Percentiles rank a stretch among this genome's conserved stretches.
These are phyloP conservation scores for Myiopsitta monachus DNA, from an alignment of 2,113 vertebrate species.

Conservation along the genomic window DNA sequence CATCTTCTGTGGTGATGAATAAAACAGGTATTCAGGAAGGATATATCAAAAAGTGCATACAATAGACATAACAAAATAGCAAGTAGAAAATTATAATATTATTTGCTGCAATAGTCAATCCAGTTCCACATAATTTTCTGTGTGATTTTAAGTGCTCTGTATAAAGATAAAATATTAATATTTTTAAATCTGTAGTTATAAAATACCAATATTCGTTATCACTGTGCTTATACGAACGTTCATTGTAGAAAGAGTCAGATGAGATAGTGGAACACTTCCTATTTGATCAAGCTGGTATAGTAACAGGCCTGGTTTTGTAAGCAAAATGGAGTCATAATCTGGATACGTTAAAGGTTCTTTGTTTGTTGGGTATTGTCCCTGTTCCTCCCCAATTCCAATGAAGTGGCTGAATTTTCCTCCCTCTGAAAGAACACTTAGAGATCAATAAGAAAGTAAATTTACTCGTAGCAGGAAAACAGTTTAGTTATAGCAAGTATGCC, in stretches of 20 bases:
- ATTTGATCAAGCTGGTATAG: background rate
- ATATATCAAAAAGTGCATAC: background rate
- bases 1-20: background rate
- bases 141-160: background rate
- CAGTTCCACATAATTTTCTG: background rate
- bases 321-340: background rate
- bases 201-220: background rate
- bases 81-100: background rate
- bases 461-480: background rate
- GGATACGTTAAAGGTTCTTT: background rate
- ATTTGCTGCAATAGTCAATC: background rate
- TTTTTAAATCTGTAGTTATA: background rate
- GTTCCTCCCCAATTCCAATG: background rate
- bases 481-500: background rate
- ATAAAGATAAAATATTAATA: background rate
- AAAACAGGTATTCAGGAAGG: background rate
- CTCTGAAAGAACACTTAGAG: background rate
- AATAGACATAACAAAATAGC: background rate
- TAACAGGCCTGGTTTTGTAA: background rate
- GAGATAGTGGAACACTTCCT: background rate
- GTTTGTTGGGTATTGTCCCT: background rate
- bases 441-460: background rate
- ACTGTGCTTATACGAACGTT: background rate
- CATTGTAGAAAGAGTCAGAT: background rate
- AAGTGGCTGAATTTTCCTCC: background rate